phyloP scores from a whole-genome alignment of 2,888 invertebrate species.

The Eumerus sabulonum region DNA sequence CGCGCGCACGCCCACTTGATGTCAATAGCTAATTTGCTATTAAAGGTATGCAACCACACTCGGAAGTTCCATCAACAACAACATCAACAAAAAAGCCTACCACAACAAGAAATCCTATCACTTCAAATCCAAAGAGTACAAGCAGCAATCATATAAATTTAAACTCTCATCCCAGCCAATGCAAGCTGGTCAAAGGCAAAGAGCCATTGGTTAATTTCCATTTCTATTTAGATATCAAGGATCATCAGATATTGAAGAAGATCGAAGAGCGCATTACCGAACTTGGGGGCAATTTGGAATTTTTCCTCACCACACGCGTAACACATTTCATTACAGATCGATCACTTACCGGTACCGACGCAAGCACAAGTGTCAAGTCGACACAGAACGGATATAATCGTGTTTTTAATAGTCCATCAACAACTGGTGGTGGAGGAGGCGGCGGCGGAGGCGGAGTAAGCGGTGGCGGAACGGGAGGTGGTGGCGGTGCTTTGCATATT shows the following conservation, averaged over 20 bases:
- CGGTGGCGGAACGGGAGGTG: constrained; percentile 60
- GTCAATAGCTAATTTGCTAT: constrained; percentile 75
- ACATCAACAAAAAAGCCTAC: constrained; percentile 73
- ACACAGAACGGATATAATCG: constrained; percentile 61
- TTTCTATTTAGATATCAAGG: constrained; percentile 89
- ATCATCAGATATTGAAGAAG: constrained; percentile 83
- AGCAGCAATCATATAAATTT: constrained; percentile 63
- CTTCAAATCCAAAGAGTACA: constrained; percentile 58
- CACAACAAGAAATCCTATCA: constrained; percentile 64
- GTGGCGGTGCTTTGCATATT: constrained; percentile 39
- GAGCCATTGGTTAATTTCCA: constrained; percentile 84
- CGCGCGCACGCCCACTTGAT: neutral
- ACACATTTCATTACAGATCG: constrained; percentile 79
- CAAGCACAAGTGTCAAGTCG: neutral
- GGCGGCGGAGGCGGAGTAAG: constrained; percentile 27
- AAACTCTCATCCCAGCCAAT: constrained; percentile 69
- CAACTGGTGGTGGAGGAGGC: neutral
- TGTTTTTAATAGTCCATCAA: constrained; percentile 56
- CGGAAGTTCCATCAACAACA: constrained; percentile 77
- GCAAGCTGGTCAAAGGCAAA: constrained; percentile 78
- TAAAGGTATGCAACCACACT: constrained; percentile 79
- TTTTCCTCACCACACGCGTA: constrained; percentile 77
- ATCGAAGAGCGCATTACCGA: constrained; percentile 85
- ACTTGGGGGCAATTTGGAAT: constrained; percentile 82
- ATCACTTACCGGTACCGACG: constrained; percentile 26